A percentile compares a stretch with the other conserved stretches of the same genome.
Conservation (phyloP, 2,888 invertebrate genomes). For the Abrostola triplasia region DNA sequence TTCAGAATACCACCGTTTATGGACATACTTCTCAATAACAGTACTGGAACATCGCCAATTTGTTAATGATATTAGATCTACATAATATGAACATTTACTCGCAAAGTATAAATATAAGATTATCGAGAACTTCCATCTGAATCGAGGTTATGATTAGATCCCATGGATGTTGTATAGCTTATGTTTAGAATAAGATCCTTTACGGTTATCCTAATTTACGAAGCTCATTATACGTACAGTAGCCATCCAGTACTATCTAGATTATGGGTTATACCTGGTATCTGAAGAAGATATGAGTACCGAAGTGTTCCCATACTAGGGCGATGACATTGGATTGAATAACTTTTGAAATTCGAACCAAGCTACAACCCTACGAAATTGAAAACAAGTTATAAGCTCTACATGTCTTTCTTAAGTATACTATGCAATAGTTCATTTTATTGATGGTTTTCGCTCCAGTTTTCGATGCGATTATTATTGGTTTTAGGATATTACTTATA, state of each 20-base stretch:
- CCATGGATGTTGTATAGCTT: slow-evolving; percentile 28
- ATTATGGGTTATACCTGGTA: too few relatives aligned
- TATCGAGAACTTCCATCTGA: slow-evolving; percentile 31
- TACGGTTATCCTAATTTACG: neutral
- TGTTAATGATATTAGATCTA: slow-evolving; percentile 80
- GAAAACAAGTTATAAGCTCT: too few relatives aligned
- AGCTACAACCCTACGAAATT: too few relatives aligned
- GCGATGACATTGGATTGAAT: too few relatives aligned
- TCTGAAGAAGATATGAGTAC: too few relatives aligned
- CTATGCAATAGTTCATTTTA: too few relatives aligned
- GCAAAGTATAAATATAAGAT: slow-evolving; percentile 59
- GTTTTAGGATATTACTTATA: too few relatives aligned
- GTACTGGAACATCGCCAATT: slow-evolving; percentile 74
- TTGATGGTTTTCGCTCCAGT: too few relatives aligned
- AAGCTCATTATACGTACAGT: neutral
- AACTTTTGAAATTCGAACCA: too few relatives aligned
- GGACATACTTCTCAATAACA: slow-evolving; percentile 61
- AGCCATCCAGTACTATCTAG: neutral
- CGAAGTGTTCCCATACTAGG: too few relatives aligned
- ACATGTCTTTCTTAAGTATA: too few relatives aligned
- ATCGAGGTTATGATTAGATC: slow-evolving; percentile 38
- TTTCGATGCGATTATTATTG: too few relatives aligned
- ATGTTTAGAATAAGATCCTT: slow-evolving; percentile 9
- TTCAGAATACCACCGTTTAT: slow-evolving; percentile 53
- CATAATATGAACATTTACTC: slow-evolving; percentile 72